phyloP scores from a whole-genome alignment of 1,140 invertebrate species.

The Leptoteleia sp. region DNA sequence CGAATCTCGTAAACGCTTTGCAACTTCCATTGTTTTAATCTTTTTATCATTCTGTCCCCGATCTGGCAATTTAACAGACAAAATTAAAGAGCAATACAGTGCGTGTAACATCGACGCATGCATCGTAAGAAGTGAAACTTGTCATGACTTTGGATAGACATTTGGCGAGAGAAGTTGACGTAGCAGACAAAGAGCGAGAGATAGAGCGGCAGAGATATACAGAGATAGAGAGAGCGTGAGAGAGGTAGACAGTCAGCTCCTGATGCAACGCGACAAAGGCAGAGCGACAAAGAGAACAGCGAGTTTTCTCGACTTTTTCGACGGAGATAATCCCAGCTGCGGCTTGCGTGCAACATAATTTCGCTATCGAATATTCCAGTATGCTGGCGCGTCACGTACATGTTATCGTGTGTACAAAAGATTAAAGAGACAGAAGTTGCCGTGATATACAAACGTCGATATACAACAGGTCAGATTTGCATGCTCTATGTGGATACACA shows the following conservation, averaged over 20 bases:
- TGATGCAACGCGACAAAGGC: no score
- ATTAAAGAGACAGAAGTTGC: conserved; percentile 62
- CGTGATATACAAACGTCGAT: conserved; percentile 66
- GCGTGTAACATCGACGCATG: conserved; percentile 73
- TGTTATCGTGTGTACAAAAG: conserved; percentile 35
- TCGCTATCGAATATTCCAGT: conserved; percentile 20
- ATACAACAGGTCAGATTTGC: conserved; percentile 70
- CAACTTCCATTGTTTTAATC: no score
- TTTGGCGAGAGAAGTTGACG: conserved; percentile 28
- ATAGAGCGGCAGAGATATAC: no score
- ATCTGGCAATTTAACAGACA: conserved; percentile 31
- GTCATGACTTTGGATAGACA: conserved; percentile 20
- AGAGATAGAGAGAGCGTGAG: no score
- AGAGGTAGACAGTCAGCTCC: no score
- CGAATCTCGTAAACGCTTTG: no score
- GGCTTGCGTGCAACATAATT: conserved; percentile 33
- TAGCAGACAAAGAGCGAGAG: conserved; percentile 10
- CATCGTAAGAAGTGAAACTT: conserved; percentile 63
- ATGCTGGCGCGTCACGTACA: conserved; percentile 1
- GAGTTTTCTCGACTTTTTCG: conserved; percentile 24
- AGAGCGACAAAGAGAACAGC: conserved; percentile 7
- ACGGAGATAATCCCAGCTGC: conserved; percentile 21
- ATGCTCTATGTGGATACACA: conserved; percentile 76
- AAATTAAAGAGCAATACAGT: conserved; percentile 43
- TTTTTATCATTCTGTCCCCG: neutral